A percentile compares a stretch with the other conserved stretches of the same genome.
phyloP scores from a whole-genome alignment of 2,888 invertebrate species.

The Ennomos erosarius region DNA sequence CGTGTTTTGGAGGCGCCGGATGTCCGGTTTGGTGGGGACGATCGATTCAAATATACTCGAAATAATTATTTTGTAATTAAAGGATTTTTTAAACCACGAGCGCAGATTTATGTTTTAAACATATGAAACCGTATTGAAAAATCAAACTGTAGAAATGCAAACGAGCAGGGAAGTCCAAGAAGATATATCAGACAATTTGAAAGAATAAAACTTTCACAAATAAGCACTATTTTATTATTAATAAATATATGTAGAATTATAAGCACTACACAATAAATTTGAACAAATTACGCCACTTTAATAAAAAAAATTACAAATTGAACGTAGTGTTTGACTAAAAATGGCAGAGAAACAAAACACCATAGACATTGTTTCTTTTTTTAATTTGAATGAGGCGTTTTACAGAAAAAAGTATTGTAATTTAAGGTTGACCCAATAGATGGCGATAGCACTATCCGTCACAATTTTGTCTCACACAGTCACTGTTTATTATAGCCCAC shows the following conservation, averaged over 20 bases:
- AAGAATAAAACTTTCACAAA: slow-evolving; percentile 40
- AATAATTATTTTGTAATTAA: slow-evolving; percentile 38
- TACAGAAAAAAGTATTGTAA: too few species aligned
- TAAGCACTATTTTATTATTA: slow-evolving; percentile 41
- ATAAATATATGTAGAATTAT: slow-evolving; percentile 64
- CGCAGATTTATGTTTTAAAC: slow-evolving; percentile 33
- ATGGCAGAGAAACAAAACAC: slow-evolving; percentile 73
- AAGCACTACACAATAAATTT: slow-evolving; percentile 75
- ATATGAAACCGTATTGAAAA: slow-evolving; percentile 37
- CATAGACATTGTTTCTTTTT: slow-evolving; percentile 67
- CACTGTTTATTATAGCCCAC: too few species aligned
- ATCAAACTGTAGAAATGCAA: slow-evolving; percentile 39
- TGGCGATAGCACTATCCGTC: too few species aligned
- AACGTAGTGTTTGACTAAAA: slow-evolving; percentile 82
- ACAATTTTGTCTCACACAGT: too few species aligned
- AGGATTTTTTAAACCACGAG: slow-evolving; percentile 26
- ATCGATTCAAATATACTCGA: slow-evolving; percentile 58
- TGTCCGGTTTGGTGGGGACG: slow-evolving; percentile 68
- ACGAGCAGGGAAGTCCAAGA: slow-evolving; percentile 41
- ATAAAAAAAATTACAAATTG: slow-evolving; percentile 69
- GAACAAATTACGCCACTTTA: slow-evolving; percentile 63
- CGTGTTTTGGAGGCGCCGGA: slow-evolving; percentile 74
- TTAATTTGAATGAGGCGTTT: not conserved
- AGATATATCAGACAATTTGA: slow-evolving; percentile 35
- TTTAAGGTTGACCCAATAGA: too few species aligned